These are phyloP conservation scores for Turritopsis dohrnii DNA, from an alignment of 30 jellyfish, hydroid and myxozoan species.

Conservation along the genomic window DNA sequence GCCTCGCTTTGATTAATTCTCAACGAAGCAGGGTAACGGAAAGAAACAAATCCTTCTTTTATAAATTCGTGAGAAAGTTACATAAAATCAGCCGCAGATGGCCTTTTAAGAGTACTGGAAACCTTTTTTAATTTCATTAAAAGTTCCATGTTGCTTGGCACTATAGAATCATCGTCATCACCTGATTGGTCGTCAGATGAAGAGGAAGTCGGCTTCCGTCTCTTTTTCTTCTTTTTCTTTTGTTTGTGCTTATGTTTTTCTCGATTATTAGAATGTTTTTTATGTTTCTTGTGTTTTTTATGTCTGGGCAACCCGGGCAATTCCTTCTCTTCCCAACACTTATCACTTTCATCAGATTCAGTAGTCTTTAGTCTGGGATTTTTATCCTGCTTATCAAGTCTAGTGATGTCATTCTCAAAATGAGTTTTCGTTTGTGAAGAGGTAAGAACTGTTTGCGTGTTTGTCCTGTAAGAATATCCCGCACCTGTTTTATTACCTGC, in stretches of 20 bases:
- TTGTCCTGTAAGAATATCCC: background rate
- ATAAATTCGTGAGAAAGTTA: background rate
- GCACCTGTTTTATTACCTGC: background rate
- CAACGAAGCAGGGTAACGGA: too few relatives aligned
- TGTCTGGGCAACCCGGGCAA: background rate
- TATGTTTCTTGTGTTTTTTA: background rate
- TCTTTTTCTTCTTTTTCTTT: constrained; percentile 11
- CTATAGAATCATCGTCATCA: background rate
- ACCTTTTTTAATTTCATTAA: background rate
- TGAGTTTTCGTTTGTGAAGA: background rate
- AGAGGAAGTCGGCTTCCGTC: background rate
- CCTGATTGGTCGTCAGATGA: background rate
- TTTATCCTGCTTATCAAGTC: background rate
- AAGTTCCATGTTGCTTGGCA: constrained; percentile 9
- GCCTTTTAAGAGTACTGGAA: background rate
- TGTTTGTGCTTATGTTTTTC: background rate
- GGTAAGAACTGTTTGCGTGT: background rate
- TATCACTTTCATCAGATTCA: background rate
- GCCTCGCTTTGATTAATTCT: too few relatives aligned
- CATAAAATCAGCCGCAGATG: constrained; percentile 16
- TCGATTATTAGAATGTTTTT: background rate
- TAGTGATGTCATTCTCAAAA: background rate
- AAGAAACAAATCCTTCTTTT: too few relatives aligned
- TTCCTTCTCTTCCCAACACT: background rate
- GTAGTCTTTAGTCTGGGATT: background rate